phyloP scores from a whole-genome alignment of 2,797 vertebrate species.

The Sebastes nivosus region DNA sequence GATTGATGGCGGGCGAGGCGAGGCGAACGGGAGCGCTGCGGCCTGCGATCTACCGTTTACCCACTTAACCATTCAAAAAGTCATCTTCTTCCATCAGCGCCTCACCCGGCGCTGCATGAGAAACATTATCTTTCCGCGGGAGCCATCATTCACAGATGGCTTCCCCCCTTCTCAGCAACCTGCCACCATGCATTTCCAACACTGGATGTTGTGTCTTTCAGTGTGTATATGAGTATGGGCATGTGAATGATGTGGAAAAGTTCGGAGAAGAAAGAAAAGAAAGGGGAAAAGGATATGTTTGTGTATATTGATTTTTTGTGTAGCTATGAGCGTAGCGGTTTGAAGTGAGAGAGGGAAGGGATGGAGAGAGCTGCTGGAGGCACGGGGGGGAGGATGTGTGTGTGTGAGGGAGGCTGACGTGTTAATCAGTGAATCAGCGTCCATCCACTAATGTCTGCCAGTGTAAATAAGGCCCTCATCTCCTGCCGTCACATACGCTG shows the following conservation, averaged over 20 bases:
- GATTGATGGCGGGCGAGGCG: constrained; percentile 71
- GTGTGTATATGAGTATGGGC: constrained; percentile 9
- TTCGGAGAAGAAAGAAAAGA: background rate
- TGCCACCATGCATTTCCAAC: constrained; percentile 61
- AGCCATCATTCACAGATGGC: constrained; percentile 81
- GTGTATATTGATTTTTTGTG: constrained; percentile 1
- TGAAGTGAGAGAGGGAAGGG: constrained; percentile 27
- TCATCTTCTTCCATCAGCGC: constrained; percentile 80
- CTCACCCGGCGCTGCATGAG: constrained; percentile 69
- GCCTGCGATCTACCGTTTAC: constrained; percentile 74
- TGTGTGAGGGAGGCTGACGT: constrained; percentile 69
- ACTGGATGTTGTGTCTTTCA: constrained; percentile 22
- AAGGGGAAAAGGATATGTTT: background rate
- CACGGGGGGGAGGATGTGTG: background rate
- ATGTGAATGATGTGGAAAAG: constrained; percentile 21
- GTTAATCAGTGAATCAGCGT: constrained; percentile 86
- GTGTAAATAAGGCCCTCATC: constrained; percentile 95
- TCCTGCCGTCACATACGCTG: constrained; percentile 92
- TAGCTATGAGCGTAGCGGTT: constrained; percentile 9
- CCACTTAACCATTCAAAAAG: constrained; percentile 83
- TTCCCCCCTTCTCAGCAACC: constrained; percentile 69
- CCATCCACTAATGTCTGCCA: constrained; percentile 87
- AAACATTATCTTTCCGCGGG: constrained; percentile 80
- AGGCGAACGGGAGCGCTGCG: constrained; percentile 65
- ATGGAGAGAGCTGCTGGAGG: constrained; percentile 32